Base-by-base conservation (phyloP, 2,113 vertebrate genomes). In the Nestor notabilis region DNA sequence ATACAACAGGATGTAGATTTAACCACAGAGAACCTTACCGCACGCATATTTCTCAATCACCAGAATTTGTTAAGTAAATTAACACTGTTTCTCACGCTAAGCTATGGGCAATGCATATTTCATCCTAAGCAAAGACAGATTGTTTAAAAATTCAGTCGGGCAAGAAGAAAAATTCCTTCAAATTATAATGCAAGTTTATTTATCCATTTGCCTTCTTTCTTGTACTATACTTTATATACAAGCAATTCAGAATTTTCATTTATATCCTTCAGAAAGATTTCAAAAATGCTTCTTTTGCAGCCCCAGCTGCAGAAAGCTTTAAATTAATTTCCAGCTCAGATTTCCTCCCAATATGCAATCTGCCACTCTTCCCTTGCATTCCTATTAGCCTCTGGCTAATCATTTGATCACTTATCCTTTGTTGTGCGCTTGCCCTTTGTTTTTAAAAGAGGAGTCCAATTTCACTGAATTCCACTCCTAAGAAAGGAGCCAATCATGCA, bases 361-460 rank as follows among this genome's bases (percentile, higher is more conserved):
- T 98, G 97, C 98, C 98, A 98, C 96, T 98, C 97, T 96, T 97
- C 90, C 93, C 91, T 96, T 78, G 95, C 97, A 97, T 96, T 98
- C 96, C 97, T 95, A 88, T 96, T 97, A 98, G 98, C 98, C 97
- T 89, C 97, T 97, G 97, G 98, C 98, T 97, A 98, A 98, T 95
- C 97, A 98, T 97, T 97, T 97, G 97, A 98, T 96, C 96, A 94
- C 96, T 97, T 97, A 94, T 55, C 96, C 96, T 97, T 97, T 97
- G 97, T 93, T 97, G 92, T 83, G 86, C 3, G 29, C 94, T 97
- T 90, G 92, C 90, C 91, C 97, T 97, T 98, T 96, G 90, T 95
- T 98, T 97, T 97, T 97, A 85, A 95, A 94, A 94, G 81, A 65
- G 95, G 97, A 96, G 90, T 97, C 95, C 91, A 88, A 76, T 98